Evolutionary conservation across 2,888 invertebrate genomes (phyloP), one percentile per base, ranked within the genome.

Genomic region (Calephelis perditalis): DNA sequence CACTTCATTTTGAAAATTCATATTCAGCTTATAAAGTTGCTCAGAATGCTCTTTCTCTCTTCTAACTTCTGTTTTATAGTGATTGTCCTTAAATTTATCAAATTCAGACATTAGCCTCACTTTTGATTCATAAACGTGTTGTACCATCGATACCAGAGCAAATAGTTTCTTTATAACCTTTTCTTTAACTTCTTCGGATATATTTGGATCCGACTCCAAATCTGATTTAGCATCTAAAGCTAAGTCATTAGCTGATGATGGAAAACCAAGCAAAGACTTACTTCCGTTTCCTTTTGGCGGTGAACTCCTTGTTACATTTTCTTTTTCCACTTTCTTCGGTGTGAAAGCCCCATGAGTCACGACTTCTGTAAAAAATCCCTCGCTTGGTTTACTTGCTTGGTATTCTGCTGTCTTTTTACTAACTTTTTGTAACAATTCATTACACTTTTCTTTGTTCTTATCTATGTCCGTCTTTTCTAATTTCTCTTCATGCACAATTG

Each of bases 1-100:
- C 0, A 89, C 86, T 71, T 90, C 89, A 49, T 80, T 85, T 67
- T 90, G 90, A 61, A 88, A 90, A 71, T 82, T 87, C 84, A 90
- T 86, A 67, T 89, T 88, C 12, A 90, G 65, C 66, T 86, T 90
- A 64, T 89, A 90, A 49, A 90, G 63, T 62, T 89, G 89, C 61
- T 89, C 90, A 0, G 90, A 84, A 70, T 90, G 84, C 44, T 90
- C 90, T 44, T 82, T 85, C 62, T 90, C 89, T 67, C 86, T 78
- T 70, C 89, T 74, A 0, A 78, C 65, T 66, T 90, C 90, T 59
- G 84, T 88, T 62, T 77, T 88, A 71, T 84, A 71, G 62, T 89
- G 83, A 0, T 79, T 85, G 10, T 90, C 90, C 61, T 90, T 90
- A 63, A 78, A 88, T 69, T 86, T 89, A 10, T 90, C 90, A 59